Conservation (phyloP, 2,113 vertebrate species). For the Terrapene triunguis region DNA sequence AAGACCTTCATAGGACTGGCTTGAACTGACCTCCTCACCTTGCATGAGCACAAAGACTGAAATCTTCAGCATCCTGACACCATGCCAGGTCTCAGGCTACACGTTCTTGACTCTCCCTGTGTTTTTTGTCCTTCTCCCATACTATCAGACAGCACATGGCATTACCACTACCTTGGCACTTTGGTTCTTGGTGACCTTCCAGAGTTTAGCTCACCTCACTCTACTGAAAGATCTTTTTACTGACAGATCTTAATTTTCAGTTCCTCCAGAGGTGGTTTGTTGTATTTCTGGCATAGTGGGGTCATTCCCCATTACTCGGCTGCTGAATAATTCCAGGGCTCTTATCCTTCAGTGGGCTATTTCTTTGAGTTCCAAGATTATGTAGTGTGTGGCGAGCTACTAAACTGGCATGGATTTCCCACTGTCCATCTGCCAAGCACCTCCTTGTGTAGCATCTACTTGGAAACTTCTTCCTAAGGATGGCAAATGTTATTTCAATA, state of each 20-base stretch:
- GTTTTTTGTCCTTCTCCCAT: not conserved
- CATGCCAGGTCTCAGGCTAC: not conserved
- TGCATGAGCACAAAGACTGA: not conserved
- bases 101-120: not conserved
- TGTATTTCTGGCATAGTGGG: not conserved
- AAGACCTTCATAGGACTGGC: not conserved
- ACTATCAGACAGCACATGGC: accelerated
- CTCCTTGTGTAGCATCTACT: not conserved
- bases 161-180: not conserved
- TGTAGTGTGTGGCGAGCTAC: not conserved
- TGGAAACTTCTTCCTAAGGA: not conserved
- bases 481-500: not conserved
- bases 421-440: not conserved
- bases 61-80: not conserved
- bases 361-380: not conserved
- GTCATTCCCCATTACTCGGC: not conserved
- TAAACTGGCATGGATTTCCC: not conserved
- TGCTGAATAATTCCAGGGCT: not conserved
- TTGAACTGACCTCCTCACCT: not conserved
- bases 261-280: accelerated
- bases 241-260: not conserved
- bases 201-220: not conserved
- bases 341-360: not conserved
- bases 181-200: not conserved
- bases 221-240: not conserved